Conservation (phyloP, 1,140 invertebrate genomes). For the Hyles euphorbiae region DNA sequence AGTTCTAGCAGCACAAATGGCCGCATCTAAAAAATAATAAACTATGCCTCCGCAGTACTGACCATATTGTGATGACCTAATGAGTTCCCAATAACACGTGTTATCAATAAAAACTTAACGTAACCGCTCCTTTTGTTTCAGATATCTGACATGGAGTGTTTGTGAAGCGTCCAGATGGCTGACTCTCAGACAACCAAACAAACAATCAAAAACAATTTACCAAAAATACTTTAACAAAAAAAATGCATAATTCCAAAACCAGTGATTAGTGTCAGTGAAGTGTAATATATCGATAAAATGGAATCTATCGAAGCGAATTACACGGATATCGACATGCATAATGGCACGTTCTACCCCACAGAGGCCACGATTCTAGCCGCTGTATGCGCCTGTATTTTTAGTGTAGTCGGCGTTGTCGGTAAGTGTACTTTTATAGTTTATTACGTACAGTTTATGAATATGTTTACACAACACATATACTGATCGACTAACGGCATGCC, state of each 20-base stretch:
- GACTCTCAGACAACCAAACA: conserved; percentile 1
- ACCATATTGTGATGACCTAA: no score
- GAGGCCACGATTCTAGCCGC: conserved; percentile 85
- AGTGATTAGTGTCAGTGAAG: conserved; percentile 11
- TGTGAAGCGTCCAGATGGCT: conserved; percentile 6
- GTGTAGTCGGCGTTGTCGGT: conserved; percentile 86
- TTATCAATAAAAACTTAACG: no score
- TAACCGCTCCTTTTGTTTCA: conserved; percentile 4
- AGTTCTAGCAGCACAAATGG: neutral
- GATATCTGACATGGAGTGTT: conserved; percentile 2
- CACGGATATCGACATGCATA: conserved; percentile 29
- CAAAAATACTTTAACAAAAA: neutral
- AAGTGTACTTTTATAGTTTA: conserved; percentile 39
- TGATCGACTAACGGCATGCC: conserved; percentile 16
- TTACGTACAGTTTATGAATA: conserved; percentile 13
- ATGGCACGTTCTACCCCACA: conserved; percentile 78
- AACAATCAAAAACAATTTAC: neutral
- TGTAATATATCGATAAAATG: conserved; percentile 14
- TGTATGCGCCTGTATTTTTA: conserved; percentile 85
- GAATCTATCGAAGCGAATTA: conserved; percentile 16
- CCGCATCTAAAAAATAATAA: neutral
- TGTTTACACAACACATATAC: conserved; percentile 19
- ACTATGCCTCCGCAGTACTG: no score
- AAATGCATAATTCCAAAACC: conserved; percentile 3
- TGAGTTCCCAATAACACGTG: no score